Percentiles rank a stretch among this genome's conserved stretches.
These are phyloP conservation scores for Hydropsyche tenuis DNA, from an alignment of 1,140 invertebrate genomes.

Conservation along the genomic window DNA sequence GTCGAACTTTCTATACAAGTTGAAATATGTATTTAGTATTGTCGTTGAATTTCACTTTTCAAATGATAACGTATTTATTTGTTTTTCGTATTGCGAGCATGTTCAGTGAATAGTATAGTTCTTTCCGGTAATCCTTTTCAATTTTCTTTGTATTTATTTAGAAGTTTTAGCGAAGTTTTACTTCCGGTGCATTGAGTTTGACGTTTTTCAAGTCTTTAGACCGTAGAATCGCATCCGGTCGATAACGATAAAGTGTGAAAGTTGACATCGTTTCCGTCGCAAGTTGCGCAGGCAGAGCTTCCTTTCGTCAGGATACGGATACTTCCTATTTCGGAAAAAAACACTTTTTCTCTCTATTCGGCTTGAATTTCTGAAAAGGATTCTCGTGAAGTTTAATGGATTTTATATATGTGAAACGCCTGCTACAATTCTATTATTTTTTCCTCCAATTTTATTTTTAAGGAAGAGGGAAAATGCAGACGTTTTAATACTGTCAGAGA, in stretches of 20 bases:
- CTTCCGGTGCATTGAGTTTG: constrained; percentile 41
- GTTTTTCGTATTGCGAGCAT: no score
- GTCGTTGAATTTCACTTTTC: no score
- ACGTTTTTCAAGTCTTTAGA: constrained; percentile 30
- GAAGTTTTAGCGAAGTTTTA: constrained; percentile 32
- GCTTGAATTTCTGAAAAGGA: background rate
- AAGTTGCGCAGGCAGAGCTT: constrained; percentile 23
- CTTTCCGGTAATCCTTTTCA: no score
- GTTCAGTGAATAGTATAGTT: no score
- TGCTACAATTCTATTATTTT: no score
- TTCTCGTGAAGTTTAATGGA: no score
- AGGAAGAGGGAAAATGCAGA: background rate
- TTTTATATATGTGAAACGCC: no score
- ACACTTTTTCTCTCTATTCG: background rate
- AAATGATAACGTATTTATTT: no score
- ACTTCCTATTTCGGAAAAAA: background rate
- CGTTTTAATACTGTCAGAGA: constrained; percentile 4
- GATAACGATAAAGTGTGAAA: constrained; percentile 41
- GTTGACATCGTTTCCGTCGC: constrained; percentile 27
- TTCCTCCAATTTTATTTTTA: no score
- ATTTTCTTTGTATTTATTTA: background rate
- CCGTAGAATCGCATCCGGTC: constrained; percentile 36
- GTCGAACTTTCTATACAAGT: no score
- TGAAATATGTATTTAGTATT: no score
- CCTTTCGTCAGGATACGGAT: constrained; percentile 1